Evolutionary conservation across 2,113 vertebrate genomes (phyloP).

Genomic region (Pheucticus melanocephalus): DNA sequence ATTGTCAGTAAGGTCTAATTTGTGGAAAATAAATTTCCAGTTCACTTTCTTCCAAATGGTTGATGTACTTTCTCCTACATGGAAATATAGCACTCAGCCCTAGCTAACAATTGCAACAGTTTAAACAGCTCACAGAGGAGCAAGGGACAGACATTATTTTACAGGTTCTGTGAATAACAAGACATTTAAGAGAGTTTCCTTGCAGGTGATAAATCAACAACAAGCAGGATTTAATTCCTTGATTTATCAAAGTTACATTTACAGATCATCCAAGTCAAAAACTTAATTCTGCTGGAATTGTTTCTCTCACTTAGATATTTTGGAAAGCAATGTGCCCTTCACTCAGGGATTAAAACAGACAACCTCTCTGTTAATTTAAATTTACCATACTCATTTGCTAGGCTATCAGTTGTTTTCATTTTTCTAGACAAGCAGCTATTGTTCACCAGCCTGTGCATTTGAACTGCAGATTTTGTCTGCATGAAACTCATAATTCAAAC

Average conservation of each 20-base stretch:
- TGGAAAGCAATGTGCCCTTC: conserved; percentile 16
- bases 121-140: not conserved
- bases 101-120: not conserved
- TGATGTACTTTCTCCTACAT: not conserved
- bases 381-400: conserved; percentile 27
- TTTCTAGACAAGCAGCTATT: conserved; percentile 47
- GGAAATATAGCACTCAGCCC: not conserved
- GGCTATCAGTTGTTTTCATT: conserved; percentile 42
- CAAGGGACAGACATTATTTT: not conserved
- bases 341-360: conserved; percentile 2
- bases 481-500: conserved; percentile 55
- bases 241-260: not conserved
- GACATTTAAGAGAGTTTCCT: not conserved
- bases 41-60: not conserved
- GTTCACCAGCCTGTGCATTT: conserved; percentile 24
- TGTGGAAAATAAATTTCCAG: not conserved
- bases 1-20: not conserved
- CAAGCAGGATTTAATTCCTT: not conserved
- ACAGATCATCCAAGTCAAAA: not conserved
- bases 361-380: conserved; percentile 40
- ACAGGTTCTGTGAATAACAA: not conserved
- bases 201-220: not conserved
- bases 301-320: not conserved
- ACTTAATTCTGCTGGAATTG: not conserved
- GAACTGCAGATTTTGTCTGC: conserved; percentile 40